These are phyloP conservation scores for Bucco capensis DNA, from an alignment of 2,113 vertebrate genomes.

Conservation along the genomic window DNA sequence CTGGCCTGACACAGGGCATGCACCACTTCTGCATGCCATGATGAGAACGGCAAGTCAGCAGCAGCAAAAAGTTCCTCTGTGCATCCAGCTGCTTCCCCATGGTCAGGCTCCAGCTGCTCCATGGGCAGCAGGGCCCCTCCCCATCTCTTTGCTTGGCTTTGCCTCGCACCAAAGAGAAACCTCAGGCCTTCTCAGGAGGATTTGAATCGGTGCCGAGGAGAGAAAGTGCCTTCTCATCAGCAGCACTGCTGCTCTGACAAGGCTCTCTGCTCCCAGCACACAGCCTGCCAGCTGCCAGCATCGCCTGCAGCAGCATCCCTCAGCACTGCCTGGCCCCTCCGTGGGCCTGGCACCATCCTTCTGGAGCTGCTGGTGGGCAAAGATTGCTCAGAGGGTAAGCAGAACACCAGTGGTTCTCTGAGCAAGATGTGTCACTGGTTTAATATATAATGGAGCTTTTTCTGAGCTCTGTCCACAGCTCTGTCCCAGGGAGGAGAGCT, in stretches of 20 bases:
- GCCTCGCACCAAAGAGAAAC: rapidly evolving
- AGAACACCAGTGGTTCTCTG: rapidly evolving
- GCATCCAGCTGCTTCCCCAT: neutral
- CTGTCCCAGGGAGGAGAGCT: rapidly evolving
- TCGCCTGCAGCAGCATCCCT: neutral
- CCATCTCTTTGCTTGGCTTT: neutral
- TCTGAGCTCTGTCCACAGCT: neutral
- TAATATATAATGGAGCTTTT: neutral
- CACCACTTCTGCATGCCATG: neutral
- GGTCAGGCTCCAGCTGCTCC: neutral
- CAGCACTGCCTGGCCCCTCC: rapidly evolving
- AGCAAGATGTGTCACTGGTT: neutral
- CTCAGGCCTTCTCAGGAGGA: neutral
- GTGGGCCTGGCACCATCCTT: neutral
- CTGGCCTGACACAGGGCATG: rapidly evolving
- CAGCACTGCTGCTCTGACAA: neutral
- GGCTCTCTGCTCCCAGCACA: neutral
- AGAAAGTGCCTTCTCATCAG: constrained; percentile 54
- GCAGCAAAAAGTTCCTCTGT: neutral
- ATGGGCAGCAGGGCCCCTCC: neutral
- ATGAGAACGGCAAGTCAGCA: rapidly evolving
- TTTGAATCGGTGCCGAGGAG: neutral
- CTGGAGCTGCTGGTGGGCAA: rapidly evolving
- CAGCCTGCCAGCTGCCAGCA: constrained; percentile 1
- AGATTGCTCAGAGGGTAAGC: neutral